Evolutionary conservation across 1,140 invertebrate genomes (phyloP).

Genomic region (Sesamia nonagrioides): DNA sequence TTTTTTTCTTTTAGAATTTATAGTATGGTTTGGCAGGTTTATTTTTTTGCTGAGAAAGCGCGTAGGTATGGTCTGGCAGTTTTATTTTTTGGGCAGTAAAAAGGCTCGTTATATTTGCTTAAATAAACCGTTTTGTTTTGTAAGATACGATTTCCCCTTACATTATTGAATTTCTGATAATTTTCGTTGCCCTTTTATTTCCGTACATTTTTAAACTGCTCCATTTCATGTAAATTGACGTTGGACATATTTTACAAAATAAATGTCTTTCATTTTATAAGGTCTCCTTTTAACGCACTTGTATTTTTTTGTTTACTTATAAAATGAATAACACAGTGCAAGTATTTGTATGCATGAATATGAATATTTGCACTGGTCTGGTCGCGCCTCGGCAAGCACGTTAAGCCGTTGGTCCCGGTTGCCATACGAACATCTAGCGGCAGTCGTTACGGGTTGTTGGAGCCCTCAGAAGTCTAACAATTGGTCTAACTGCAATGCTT

Average conservation of each 20-base stretch:
- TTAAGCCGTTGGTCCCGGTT: no score
- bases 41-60: not conserved
- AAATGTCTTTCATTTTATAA: no score
- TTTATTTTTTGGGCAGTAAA: not conserved
- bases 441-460: no score
- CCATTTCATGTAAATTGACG: not conserved
- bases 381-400: no score
- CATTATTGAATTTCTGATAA: not conserved
- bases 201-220: not conserved
- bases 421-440: no score
- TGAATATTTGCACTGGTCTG: no score
- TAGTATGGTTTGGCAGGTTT: not conserved
- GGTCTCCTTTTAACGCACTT: no score
- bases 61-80: not conserved
- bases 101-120: slow-evolving; percentile 2
- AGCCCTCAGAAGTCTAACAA: no score
- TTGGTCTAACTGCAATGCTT: no score
- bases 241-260: not conserved
- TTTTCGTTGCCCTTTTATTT: not conserved
- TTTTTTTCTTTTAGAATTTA: slow-evolving; percentile 21
- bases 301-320: no score
- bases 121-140: slow-evolving; percentile 8
- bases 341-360: no score
- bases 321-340: no score
- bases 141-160: not conserved